Evolutionary conservation across 1,140 invertebrate genomes (phyloP).

Genomic region (Anastrepha obliqua): DNA sequence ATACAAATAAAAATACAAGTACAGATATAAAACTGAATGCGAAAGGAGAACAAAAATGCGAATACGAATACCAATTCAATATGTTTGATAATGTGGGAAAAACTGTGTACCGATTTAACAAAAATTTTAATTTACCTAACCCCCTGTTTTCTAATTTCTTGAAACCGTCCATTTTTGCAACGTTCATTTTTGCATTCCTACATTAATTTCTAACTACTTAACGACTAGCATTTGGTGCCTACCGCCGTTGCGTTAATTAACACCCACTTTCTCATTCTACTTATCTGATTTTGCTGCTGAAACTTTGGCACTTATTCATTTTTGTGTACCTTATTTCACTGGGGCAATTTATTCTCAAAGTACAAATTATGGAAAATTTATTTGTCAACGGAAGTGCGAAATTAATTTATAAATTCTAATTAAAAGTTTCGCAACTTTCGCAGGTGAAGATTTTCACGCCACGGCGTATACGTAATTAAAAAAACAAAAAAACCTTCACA

Average conservation of each 20-base stretch:
- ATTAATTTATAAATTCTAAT: slow-evolving; percentile 43
- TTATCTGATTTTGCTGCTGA: not conserved
- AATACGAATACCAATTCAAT: no score
- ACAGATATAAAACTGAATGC: no score
- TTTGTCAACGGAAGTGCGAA: slow-evolving; percentile 28
- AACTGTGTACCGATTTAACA: no score
- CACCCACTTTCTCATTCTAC: not conserved
- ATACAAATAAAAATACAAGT: no score
- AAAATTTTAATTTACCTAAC: no score
- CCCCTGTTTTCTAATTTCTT: no score
- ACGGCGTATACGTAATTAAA: slow-evolving; percentile 1
- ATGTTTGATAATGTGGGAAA: no score
- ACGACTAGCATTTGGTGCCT: not conserved
- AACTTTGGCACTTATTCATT: not conserved
- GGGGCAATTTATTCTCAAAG: not conserved
- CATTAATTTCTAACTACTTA: not conserved
- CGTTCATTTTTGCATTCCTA: no score
- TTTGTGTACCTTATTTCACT: not conserved
- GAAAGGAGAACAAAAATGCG: no score
- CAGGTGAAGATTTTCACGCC: not conserved
- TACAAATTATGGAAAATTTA: not conserved
- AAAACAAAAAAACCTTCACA: not conserved
- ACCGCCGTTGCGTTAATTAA: not conserved
- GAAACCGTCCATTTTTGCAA: no score
- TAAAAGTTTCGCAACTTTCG: slow-evolving; percentile 38